Base-by-base conservation (phyloP, 2,113 vertebrate species). In the Corythornis cristatus region DNA sequence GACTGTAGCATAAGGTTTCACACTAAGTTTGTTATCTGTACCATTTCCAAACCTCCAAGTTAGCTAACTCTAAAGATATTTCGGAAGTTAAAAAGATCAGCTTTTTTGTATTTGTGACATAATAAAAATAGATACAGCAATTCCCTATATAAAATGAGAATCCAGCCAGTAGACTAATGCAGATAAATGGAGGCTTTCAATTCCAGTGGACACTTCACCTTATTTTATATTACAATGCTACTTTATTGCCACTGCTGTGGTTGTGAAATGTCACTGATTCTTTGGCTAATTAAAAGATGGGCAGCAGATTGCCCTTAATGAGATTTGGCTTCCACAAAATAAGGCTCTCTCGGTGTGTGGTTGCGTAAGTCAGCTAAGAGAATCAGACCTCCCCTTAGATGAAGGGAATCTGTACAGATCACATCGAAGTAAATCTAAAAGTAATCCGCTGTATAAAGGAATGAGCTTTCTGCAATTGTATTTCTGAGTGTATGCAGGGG, bases 361-460 rank as follows among this genome's bases (percentile, higher is more conserved):
- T 97, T 98, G 97, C 57, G 88, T 98, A 98, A 98, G 97, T 98
- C 98, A 97, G 97, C 98, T 98, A 98, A 98, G 96, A 98, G 98
- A 97, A 98, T 98, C 98, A 98, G 98, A 98, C 98, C 98, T 98
- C 98, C 98, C 97, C 96, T 96, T 97, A 98, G 98, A 98, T 98
- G 98, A 98, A 98, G 98, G 97, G 96, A 97, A 97, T 97, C 97
- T 98, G 77, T 29, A 85, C 71, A 89, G 95, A 96, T 97, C 98
- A 98, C 98, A 98, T 98, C 95, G 96, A 98, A 98, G 97, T 97
- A 98, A 98, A 98, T 97, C 98, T 98, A 96, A 95, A 97, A 98
- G 97, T 98, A 98, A 98, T 98, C 98, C 97, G 95, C 93, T 96
- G 95, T 89, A 98, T 98, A 98, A 98, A 98, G 97, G 98, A 98